phyloP scores from a whole-genome alignment of 2,797 vertebrate genomes.

The Coluber constrictor region DNA sequence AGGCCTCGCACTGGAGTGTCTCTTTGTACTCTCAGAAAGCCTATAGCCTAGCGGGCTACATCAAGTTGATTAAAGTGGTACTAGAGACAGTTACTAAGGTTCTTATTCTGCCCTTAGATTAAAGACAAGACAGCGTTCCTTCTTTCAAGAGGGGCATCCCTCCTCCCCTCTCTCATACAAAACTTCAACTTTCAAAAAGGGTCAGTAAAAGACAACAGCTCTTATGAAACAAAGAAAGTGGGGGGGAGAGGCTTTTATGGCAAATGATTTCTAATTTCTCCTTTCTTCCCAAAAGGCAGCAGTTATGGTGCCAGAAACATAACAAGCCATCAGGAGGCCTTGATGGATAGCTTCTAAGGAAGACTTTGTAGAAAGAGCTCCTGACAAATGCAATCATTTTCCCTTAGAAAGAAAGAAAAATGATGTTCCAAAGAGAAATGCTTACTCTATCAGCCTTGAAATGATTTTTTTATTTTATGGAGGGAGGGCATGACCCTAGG shows the following conservation, averaged over 20 bases:
- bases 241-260: conserved; percentile 91
- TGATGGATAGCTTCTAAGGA: conserved; percentile 80
- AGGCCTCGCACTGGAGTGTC: conserved; percentile 80
- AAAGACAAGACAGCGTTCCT: conserved; percentile 80
- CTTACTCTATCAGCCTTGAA: conserved; percentile 58
- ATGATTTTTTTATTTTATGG: background rate
- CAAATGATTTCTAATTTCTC: conserved; percentile 97
- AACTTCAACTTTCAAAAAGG: conserved; percentile 86
- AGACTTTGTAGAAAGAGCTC: conserved; percentile 64
- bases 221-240: conserved; percentile 78
- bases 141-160: conserved; percentile 73
- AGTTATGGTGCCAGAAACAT: conserved; percentile 77
- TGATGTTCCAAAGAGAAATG: conserved; percentile 72
- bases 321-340: conserved; percentile 75
- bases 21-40: conserved; percentile 87
- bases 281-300: conserved; percentile 88
- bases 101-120: conserved; percentile 89
- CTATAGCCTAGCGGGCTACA: conserved; percentile 83
- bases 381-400: conserved; percentile 79
- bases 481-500: conserved; percentile 35
- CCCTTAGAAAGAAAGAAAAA: conserved; percentile 56
- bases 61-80: conserved; percentile 98
- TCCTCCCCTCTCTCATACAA: conserved; percentile 55
- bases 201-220: conserved; percentile 91
- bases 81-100: conserved; percentile 77